These are phyloP conservation scores for Lordiphosa andalusiaca DNA, from an alignment of 2,888 invertebrate genomes.

Conservation along the genomic window DNA sequence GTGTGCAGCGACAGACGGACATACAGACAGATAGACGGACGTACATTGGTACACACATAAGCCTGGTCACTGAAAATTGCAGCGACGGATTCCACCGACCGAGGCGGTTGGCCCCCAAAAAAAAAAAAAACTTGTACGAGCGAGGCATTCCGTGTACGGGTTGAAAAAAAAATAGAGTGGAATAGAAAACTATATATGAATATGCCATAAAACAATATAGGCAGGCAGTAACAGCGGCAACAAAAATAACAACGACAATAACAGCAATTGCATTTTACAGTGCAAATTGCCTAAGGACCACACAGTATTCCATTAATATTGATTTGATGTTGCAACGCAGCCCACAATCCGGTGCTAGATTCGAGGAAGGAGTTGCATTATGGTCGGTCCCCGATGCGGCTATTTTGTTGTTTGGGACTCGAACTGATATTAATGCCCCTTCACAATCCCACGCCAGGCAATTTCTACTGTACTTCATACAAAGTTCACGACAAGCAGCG, in stretches of 20 bases:
- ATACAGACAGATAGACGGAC: constrained; percentile 15
- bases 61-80: constrained; percentile 71
- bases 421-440: too few relatives aligned
- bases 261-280: constrained; percentile 49
- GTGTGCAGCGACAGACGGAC: constrained; percentile 59
- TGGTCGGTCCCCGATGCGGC: too few relatives aligned
- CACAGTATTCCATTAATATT: background rate
- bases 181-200: constrained; percentile 68
- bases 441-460: constrained; percentile 6
- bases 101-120: constrained; percentile 50
- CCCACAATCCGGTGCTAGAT: too few relatives aligned
- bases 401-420: too few relatives aligned
- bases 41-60: constrained; percentile 24
- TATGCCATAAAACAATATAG: constrained; percentile 71
- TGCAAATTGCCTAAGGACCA: constrained; percentile 24
- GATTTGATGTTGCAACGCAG: background rate
- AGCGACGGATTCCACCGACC: constrained; percentile 55
- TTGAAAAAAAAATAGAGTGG: constrained; percentile 27
- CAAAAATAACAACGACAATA: constrained; percentile 31
- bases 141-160: constrained; percentile 50
- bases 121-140: constrained; percentile 30
- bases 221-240: constrained; percentile 46
- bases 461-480: constrained; percentile 45
- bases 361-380: too few relatives aligned
- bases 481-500: constrained; percentile 43